Conservation (phyloP, 2,113 vertebrate species). For the Spea bombifrons region DNA sequence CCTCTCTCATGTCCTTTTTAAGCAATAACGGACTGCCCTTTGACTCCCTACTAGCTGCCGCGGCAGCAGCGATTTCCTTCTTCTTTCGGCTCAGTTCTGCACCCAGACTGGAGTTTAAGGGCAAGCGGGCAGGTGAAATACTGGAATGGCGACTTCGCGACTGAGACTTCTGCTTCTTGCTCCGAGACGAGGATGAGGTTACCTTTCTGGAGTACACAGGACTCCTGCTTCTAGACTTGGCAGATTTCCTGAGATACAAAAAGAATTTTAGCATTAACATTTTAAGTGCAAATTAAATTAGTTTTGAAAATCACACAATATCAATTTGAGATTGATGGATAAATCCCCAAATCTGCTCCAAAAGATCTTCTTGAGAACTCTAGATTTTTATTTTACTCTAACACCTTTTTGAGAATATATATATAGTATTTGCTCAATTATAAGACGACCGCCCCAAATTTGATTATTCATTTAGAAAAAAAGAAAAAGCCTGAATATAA, state of each 20-base stretch:
- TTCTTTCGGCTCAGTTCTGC: conserved; percentile 92
- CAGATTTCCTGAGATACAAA: conserved; percentile 73
- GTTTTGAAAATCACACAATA: too few relatives aligned
- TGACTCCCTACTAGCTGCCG: conserved; percentile 73
- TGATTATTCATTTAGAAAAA: too few relatives aligned
- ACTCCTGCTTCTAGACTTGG: conserved; percentile 89
- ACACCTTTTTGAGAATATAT: too few relatives aligned
- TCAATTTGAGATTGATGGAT: too few relatives aligned
- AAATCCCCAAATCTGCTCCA: too few relatives aligned
- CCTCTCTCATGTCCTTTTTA: conserved; percentile 62
- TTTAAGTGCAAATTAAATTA: too few relatives aligned
- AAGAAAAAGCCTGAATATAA: too few relatives aligned
- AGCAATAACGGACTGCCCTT: conserved; percentile 67
- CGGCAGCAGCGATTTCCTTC: conserved; percentile 85
- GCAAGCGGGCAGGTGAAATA: conserved; percentile 84
- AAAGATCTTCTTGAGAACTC: too few relatives aligned
- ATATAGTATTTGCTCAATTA: too few relatives aligned
- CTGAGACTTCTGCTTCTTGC: conserved; percentile 84
- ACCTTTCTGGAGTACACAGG: conserved; percentile 75
- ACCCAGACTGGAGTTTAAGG: conserved; percentile 89
- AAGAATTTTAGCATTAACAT: too few relatives aligned
- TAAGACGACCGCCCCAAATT: too few relatives aligned
- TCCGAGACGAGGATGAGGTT: conserved; percentile 85
- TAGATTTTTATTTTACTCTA: too few relatives aligned
- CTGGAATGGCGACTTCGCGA: conserved; percentile 83